phyloP scores from a whole-genome alignment of 2,797 vertebrate species.

The Dendrocincla fuliginosa region DNA sequence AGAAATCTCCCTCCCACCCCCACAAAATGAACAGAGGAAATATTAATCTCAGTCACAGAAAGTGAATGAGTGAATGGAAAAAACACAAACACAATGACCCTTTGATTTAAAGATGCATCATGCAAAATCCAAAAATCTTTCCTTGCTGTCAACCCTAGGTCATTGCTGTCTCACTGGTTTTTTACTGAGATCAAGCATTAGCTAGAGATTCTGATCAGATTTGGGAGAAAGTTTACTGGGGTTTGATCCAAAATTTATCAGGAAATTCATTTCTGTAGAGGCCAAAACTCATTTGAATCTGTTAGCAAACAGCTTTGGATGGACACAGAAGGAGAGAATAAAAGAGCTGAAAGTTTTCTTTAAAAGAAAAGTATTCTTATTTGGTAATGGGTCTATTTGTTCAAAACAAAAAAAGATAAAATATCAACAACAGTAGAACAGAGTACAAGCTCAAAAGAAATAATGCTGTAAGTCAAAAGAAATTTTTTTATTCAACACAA shows the following conservation, averaged over 20 bases:
- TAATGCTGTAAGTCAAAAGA: neutral
- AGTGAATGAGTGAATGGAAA: neutral
- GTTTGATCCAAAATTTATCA: neutral
- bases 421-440: neutral
- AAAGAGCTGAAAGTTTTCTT: neutral
- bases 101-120: neutral
- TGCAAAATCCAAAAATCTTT: neutral
- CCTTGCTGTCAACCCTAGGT: neutral
- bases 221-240: neutral
- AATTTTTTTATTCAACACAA: neutral
- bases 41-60: neutral
- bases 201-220: neutral
- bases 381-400: neutral
- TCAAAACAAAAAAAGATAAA: neutral
- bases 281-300: conserved; percentile 12
- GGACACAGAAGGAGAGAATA: neutral
- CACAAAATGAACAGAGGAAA: conserved; percentile 14
- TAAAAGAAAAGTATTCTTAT: neutral
- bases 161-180: neutral
- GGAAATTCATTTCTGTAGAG: neutral
- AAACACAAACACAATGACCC: neutral
- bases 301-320: neutral
- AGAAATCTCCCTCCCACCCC: neutral
- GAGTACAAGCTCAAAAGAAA: neutral
- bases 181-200: neutral